A percentile compares a stretch with the other conserved stretches of the same genome.
Conservation (phyloP, 1,140 invertebrate species). For the Chironomus striatipennis region DNA sequence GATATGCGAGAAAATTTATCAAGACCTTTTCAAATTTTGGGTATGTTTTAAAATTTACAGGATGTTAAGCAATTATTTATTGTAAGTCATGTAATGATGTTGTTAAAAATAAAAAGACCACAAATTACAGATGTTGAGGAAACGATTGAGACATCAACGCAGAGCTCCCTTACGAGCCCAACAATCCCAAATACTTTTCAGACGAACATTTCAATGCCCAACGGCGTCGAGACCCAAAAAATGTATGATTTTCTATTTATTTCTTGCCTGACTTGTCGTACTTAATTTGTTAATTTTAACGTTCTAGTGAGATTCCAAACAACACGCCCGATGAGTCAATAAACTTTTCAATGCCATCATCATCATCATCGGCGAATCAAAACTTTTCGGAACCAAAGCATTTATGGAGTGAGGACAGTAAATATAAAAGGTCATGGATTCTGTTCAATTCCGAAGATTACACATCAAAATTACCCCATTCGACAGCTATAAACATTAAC, state of each 20-base stretch:
- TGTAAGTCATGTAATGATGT: neutral
- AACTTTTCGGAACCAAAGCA: neutral
- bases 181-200: neutral
- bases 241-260: neutral
- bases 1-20: neutral
- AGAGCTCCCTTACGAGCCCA: neutral
- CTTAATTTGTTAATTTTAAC: neutral
- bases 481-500: neutral
- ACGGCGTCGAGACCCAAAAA: neutral
- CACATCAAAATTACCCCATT: too few relatives aligned
- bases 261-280: neutral
- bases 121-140: slow-evolving; percentile 37
- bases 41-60: neutral
- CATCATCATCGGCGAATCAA: neutral
- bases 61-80: neutral
- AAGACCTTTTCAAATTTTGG: neutral
- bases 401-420: slow-evolving; percentile 3
- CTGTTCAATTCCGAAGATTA: neutral
- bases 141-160: slow-evolving; percentile 31
- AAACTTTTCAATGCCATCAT: neutral
- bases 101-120: neutral
- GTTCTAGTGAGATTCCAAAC: neutral
- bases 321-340: neutral
- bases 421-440: slow-evolving; percentile 17
- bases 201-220: neutral